These are phyloP conservation scores for Otus sunia DNA, from an alignment of 2,113 vertebrate genomes.

Conservation along the genomic window DNA sequence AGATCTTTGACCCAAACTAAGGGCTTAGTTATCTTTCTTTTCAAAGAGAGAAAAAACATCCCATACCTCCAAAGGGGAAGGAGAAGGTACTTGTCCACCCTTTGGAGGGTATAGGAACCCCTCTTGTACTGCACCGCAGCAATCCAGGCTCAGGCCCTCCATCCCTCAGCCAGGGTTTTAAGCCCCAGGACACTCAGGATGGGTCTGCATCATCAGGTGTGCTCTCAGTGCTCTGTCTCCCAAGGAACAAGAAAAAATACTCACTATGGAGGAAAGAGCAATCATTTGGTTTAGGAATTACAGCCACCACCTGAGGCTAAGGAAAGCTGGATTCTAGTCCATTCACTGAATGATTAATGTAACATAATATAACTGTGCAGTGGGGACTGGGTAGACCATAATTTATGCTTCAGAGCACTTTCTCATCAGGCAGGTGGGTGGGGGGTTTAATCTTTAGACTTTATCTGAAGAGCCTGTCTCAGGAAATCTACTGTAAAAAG, in stretches of 20 bases:
- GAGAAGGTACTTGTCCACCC: background rate
- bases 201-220: background rate
- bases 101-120: background rate
- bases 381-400: background rate
- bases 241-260: background rate
- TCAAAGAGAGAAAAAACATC: background rate
- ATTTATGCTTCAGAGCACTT: background rate
- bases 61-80: background rate
- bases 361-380: background rate
- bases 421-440: background rate
- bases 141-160: background rate
- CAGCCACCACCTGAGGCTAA: background rate
- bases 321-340: background rate
- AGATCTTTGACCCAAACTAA: background rate
- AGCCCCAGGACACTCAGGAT: background rate
- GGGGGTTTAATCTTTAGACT: background rate
- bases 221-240: background rate
- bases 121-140: background rate
- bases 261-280: background rate
- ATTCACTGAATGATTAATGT: background rate
- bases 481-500: background rate
- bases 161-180: accelerated
- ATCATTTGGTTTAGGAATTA: background rate
- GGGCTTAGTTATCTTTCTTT: background rate
- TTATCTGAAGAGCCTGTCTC: background rate